These are phyloP conservation scores for Xenops minutus DNA, from an alignment of 2,797 vertebrate genomes.

Conservation along the genomic window DNA sequence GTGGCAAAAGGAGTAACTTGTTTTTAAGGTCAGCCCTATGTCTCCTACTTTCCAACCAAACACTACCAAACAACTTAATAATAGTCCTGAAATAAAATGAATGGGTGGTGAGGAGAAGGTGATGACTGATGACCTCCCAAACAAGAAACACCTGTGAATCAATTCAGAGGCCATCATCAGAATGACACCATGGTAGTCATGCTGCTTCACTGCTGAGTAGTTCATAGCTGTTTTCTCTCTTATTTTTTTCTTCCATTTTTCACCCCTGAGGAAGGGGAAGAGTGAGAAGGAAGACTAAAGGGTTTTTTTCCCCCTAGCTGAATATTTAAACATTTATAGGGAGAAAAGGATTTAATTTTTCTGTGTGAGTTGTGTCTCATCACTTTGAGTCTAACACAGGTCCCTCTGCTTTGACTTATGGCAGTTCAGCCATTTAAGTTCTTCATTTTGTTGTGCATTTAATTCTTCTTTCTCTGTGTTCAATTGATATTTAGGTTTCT, in stretches of 20 bases:
- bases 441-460: neutral
- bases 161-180: neutral
- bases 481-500: constrained; percentile 83
- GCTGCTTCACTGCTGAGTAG: neutral
- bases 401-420: neutral
- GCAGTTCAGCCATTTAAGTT: neutral
- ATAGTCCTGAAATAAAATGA: neutral
- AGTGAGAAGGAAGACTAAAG: neutral
- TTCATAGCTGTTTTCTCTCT: neutral
- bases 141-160: accelerated
- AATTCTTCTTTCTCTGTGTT: neutral
- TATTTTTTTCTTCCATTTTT: too few species aligned
- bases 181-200: neutral
- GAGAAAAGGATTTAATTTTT: neutral
- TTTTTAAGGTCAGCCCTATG: neutral
- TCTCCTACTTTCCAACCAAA: neutral
- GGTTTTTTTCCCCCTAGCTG: neutral
- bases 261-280: accelerated
- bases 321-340: neutral
- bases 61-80: neutral
- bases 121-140: neutral
- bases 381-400: neutral
- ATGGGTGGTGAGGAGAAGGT: neutral
- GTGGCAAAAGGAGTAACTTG: neutral
- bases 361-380: neutral